Percentiles rank a stretch among this genome's conserved stretches.
Evolutionary conservation across 2,797 vertebrate species (phyloP).

Genomic region (Chiloscyllium punctatum): DNA sequence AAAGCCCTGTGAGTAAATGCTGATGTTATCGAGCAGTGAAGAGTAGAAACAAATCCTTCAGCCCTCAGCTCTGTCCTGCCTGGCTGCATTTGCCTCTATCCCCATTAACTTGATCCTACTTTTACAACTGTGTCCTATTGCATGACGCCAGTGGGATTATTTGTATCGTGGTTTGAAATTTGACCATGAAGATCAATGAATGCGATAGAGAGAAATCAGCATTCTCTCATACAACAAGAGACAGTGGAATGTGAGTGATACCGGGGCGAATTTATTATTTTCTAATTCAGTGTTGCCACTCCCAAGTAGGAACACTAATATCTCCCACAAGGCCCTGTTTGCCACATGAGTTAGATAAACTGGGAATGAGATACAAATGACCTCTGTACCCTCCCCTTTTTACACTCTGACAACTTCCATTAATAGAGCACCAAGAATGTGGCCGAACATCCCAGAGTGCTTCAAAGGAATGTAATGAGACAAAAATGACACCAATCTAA

Average conservation of each 20-base stretch:
- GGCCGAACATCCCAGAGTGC: neutral
- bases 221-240: neutral
- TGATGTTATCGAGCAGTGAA: neutral
- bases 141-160: slow-evolving; percentile 5
- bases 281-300: neutral
- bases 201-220: neutral
- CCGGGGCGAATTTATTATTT: neutral
- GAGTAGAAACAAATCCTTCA: neutral
- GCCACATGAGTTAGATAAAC: neutral
- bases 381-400: neutral
- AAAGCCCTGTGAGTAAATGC: neutral
- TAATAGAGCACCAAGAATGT: neutral
- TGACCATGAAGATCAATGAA: slow-evolving; percentile 13
- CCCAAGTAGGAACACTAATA: neutral
- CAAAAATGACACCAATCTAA: neutral
- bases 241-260: neutral
- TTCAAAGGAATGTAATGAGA: neutral
- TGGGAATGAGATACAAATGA: neutral
- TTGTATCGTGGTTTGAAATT: neutral
- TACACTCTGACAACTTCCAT: neutral
- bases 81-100: neutral
- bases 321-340: neutral
- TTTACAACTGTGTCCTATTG: neutral
- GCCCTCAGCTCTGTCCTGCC: neutral
- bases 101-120: neutral